A percentile compares a stretch with the other conserved stretches of the same genome.
Conservation (phyloP, 2,797 vertebrate genomes). For the Sebastes hopkinsi region DNA sequence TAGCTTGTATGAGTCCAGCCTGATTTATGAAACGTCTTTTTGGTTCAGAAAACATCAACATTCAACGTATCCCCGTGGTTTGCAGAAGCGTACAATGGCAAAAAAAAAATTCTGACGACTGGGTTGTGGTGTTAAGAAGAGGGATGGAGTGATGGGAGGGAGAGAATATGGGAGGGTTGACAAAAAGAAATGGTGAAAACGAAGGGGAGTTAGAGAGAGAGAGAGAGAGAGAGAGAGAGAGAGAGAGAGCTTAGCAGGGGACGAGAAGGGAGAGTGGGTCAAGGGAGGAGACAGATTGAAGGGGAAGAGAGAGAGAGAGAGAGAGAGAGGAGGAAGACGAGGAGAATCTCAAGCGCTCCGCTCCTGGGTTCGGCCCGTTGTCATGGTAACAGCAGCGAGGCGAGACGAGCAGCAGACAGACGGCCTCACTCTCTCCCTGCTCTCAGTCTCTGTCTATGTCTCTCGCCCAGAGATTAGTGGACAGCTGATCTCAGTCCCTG, state of each 20-base stretch:
- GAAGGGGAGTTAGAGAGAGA: background rate
- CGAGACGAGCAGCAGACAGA: constrained; percentile 60
- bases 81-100: too few species aligned
- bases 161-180: background rate
- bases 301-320: background rate
- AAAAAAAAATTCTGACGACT: too few species aligned
- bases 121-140: background rate
- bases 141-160: background rate
- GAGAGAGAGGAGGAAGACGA: constrained; percentile 29
- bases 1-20: too few species aligned
- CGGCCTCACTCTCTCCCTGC: constrained; percentile 29
- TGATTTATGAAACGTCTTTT: too few species aligned
- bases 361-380: constrained; percentile 65
- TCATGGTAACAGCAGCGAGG: constrained; percentile 82
- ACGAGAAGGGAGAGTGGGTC: constrained; percentile 12
- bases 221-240: too few species aligned
- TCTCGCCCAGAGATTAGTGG: constrained; percentile 49
- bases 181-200: background rate
- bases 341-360: constrained; percentile 61
- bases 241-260: background rate
- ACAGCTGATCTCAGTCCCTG: constrained; percentile 48
- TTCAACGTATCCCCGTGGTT: too few species aligned
- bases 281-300: constrained; percentile 6
- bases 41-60: too few species aligned
- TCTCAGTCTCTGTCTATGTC: constrained; percentile 23